phyloP scores from a whole-genome alignment of 2,888 invertebrate species.

The Sthenelais limicola region DNA sequence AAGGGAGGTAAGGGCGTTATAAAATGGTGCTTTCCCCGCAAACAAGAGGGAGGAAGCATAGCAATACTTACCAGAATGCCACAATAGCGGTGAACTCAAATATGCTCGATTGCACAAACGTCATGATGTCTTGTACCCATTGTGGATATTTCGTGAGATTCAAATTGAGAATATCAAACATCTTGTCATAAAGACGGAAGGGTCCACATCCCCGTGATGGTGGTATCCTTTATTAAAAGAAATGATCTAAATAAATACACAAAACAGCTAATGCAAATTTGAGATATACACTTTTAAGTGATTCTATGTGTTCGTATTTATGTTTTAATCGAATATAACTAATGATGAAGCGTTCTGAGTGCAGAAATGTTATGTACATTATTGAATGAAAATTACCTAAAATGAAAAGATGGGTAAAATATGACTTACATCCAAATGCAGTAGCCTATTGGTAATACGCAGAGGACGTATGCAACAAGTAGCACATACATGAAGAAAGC shows the following conservation, averaged over 20 bases:
- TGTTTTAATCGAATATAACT: too few species aligned
- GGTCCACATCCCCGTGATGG: slow-evolving; percentile 68
- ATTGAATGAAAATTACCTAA: background rate
- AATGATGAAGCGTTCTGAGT: too few species aligned
- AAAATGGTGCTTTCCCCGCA: background rate
- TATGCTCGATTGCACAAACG: slow-evolving; percentile 46
- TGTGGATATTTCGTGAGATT: slow-evolving; percentile 53
- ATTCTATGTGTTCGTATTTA: too few species aligned
- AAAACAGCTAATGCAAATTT: background rate
- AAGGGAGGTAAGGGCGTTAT: background rate
- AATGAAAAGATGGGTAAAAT: background rate
- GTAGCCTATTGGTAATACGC: slow-evolving; percentile 63
- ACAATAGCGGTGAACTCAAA: slow-evolving; percentile 5
- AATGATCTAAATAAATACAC: background rate
- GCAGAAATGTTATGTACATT: too few species aligned
- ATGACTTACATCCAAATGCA: slow-evolving; percentile 59
- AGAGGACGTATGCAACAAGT: slow-evolving; percentile 61
- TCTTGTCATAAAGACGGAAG: slow-evolving; percentile 58
- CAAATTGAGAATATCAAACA: slow-evolving; percentile 54
- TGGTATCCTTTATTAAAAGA: slow-evolving; percentile 50
- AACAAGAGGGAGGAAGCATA: background rate
- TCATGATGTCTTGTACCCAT: slow-evolving; percentile 51
- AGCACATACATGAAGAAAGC: slow-evolving; percentile 65
- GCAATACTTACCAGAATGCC: background rate
- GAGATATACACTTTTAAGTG: too few species aligned